These are phyloP conservation scores for Leguminivora glycinivorella DNA, from an alignment of 1,140 invertebrate species.

Conservation along the genomic window DNA sequence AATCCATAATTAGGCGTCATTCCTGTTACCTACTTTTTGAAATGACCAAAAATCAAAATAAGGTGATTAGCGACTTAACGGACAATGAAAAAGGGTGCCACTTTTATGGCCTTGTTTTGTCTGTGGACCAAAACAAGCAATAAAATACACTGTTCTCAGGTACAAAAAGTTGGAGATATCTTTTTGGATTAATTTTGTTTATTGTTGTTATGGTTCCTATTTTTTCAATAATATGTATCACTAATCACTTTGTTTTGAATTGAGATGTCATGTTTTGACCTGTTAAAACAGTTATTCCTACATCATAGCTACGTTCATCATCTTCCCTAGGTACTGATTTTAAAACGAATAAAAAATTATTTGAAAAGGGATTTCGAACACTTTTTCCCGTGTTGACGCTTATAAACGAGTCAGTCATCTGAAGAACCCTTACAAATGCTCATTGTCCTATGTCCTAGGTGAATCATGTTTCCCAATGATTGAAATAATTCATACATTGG, in stretches of 20 bases:
- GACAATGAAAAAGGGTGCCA: neutral
- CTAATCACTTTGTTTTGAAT: neutral
- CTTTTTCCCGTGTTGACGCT: too few relatives aligned
- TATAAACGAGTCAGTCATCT: too few relatives aligned
- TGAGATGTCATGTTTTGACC: neutral
- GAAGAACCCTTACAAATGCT: too few relatives aligned
- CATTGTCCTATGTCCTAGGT: too few relatives aligned
- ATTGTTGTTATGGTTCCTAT: neutral
- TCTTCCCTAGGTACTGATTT: too few relatives aligned
- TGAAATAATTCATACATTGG: too few relatives aligned
- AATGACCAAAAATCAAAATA: constrained; percentile 8
- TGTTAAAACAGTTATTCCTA: neutral
- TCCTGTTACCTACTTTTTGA: neutral
- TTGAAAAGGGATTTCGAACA: too few relatives aligned
- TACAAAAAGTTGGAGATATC: neutral
- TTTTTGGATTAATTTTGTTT: neutral
- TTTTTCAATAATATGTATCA: neutral
- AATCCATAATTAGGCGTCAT: constrained; percentile 1
- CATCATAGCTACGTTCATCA: too few relatives aligned
- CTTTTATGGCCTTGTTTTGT: neutral
- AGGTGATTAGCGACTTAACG: constrained; percentile 9
- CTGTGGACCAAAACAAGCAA: neutral
- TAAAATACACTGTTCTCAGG: neutral
- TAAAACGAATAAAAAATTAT: too few relatives aligned
- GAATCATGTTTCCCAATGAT: too few relatives aligned